A percentile compares a stretch with the other conserved stretches of the same genome.
These are phyloP conservation scores for Achlya flavicornis DNA, from an alignment of 2,888 invertebrate genomes.

Conservation along the genomic window DNA sequence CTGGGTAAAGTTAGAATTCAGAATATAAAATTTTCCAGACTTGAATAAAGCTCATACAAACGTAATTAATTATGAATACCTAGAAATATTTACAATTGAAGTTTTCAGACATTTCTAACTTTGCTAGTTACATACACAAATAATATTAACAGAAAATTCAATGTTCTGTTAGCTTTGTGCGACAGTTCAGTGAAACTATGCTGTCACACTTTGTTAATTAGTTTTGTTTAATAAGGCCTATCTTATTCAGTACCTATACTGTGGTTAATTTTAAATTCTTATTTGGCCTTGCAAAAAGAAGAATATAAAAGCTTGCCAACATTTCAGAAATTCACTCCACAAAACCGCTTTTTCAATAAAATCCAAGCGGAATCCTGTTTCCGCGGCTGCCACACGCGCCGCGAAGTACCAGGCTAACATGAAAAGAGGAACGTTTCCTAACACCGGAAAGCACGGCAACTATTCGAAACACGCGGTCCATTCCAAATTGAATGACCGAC, in stretches of 20 bases:
- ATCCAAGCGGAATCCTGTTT: constrained; percentile 34
- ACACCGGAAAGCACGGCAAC: constrained; percentile 49
- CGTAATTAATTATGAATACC: neutral
- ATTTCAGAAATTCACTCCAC: constrained; percentile 13
- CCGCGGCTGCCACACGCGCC: constrained; percentile 31
- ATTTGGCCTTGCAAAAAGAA: constrained; percentile 8
- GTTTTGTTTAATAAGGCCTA: neutral
- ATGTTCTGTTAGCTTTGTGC: neutral
- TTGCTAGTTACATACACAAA: constrained; percentile 4
- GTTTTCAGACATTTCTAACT: constrained; percentile 6
- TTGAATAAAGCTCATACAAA: neutral
- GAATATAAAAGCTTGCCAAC: constrained; percentile 12
- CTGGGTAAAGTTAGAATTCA: neutral
- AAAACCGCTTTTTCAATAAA: constrained; percentile 18
- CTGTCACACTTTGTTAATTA: constrained; percentile 5
- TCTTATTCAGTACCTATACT: too few species aligned
- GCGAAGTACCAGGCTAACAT: constrained; percentile 47
- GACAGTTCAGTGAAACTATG: neutral
- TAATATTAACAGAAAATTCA: neutral
- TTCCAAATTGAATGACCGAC: constrained; percentile 38
- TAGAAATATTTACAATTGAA: constrained; percentile 1
- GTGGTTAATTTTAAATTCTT: too few species aligned
- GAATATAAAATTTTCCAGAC: neutral
- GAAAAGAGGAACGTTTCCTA: constrained; percentile 49
- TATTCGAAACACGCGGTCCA: constrained; percentile 47